Evolutionary conservation across 2,797 vertebrate genomes (phyloP).

Genomic region (Pantherophis alleghaniensis): DNA sequence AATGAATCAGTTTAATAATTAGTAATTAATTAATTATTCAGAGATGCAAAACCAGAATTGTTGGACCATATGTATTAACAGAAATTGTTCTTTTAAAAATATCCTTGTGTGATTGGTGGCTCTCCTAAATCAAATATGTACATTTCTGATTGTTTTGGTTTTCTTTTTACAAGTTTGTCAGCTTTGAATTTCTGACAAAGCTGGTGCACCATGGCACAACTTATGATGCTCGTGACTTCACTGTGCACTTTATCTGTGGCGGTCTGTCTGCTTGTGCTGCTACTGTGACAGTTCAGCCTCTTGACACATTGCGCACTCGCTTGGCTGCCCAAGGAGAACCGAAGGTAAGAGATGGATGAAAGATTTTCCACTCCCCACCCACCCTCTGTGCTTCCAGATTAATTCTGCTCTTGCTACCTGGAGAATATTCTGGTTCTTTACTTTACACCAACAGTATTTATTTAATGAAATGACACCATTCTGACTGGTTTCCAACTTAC

Average conservation of each 20-base stretch:
- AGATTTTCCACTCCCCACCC: accelerated
- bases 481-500: background rate
- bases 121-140: background rate
- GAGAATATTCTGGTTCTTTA: background rate
- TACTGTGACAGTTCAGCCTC: constrained; percentile 85
- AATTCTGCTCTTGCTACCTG: background rate
- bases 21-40: background rate
- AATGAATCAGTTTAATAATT: background rate
- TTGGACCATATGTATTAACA: background rate
- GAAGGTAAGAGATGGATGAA: constrained; percentile 75
- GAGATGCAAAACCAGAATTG: background rate
- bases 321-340: constrained; percentile 96
- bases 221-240: constrained; percentile 71
- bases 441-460: background rate
- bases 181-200: constrained; percentile 86
- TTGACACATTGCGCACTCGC: constrained; percentile 92
- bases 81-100: background rate
- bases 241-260: constrained; percentile 87
- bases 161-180: constrained; percentile 79
- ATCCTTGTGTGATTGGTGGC: background rate
- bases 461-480: background rate
- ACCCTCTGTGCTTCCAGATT: background rate
- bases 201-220: constrained; percentile 74
- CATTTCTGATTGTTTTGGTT: constrained; percentile 1
- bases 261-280: constrained; percentile 86